Conservation (phyloP, 2,797 vertebrate genomes). For the Miichthys miiuy region DNA sequence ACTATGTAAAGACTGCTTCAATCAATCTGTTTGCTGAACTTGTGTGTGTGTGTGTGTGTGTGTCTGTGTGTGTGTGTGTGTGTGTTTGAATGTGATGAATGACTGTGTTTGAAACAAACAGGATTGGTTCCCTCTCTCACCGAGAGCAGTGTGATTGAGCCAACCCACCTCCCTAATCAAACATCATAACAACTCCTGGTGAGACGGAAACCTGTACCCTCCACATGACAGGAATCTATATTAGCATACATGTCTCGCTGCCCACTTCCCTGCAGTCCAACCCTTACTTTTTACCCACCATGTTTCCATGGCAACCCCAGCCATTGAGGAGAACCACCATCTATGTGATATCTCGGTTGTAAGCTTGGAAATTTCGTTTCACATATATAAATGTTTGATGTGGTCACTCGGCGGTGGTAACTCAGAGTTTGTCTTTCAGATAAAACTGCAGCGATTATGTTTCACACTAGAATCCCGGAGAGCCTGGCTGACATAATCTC, state of each 20-base stretch:
- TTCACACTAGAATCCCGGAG: constrained; percentile 10
- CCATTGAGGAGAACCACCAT: constrained; percentile 76
- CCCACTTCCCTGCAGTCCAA: constrained; percentile 73
- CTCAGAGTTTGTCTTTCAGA: constrained; percentile 26
- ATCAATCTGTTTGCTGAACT: constrained; percentile 31
- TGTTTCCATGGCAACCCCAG: constrained; percentile 86
- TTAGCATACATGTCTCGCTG: constrained; percentile 74
- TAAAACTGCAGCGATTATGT: constrained; percentile 26
- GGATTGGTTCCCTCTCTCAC: constrained; percentile 12
- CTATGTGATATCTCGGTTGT: constrained; percentile 63
- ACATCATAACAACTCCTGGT: constrained; percentile 53
- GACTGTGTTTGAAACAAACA: constrained; percentile 27
- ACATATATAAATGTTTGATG: constrained; percentile 59
- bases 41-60: constrained; percentile 7
- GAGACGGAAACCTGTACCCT: constrained; percentile 62
- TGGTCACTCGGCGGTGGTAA: constrained; percentile 33
- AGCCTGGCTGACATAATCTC: constrained; percentile 1
- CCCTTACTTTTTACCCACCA: constrained; percentile 68
- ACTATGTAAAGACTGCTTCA: constrained; percentile 6
- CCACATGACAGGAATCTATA: constrained; percentile 65
- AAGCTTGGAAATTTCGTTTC: constrained; percentile 60
- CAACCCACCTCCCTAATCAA: constrained; percentile 50
- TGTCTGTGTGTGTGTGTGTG: constrained; percentile 15
- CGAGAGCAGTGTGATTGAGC: constrained; percentile 27
- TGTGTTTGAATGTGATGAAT: constrained; percentile 33